These are phyloP conservation scores for Drosophila nannoptera DNA, from an alignment of 1,140 invertebrate genomes.

Conservation along the genomic window DNA sequence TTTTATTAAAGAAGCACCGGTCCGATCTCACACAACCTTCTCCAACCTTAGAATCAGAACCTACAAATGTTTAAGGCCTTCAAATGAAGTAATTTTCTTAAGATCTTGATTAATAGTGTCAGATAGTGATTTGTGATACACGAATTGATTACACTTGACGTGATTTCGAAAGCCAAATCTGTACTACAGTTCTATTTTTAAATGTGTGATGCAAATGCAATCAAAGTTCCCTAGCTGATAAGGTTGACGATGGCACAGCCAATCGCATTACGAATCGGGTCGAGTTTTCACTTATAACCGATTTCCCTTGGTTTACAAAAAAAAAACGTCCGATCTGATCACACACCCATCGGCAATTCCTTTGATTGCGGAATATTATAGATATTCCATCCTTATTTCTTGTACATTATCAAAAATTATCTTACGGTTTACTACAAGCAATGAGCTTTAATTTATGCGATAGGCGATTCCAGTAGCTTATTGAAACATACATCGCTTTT, in stretches of 20 bases:
- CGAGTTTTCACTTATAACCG: too few relatives aligned
- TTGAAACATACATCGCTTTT: too few relatives aligned
- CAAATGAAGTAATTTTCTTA: conserved; percentile 40
- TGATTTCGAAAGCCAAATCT: conserved; percentile 27
- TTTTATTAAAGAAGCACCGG: too few relatives aligned
- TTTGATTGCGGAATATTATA: too few relatives aligned
- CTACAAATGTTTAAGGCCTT: conserved; percentile 18
- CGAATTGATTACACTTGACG: conserved; percentile 1
- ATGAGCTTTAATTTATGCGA: too few relatives aligned
- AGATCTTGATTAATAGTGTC: conserved; percentile 42
- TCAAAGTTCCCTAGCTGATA: conserved; percentile 19
- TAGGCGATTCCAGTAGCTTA: too few relatives aligned
- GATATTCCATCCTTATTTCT: not conserved
- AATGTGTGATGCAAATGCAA: conserved; percentile 11
- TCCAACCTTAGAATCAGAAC: conserved; percentile 25
- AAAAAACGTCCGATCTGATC: too few relatives aligned
- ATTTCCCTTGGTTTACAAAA: too few relatives aligned
- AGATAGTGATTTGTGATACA: conserved; percentile 17
- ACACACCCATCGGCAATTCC: too few relatives aligned
- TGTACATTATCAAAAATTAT: not conserved
- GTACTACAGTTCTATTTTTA: conserved; percentile 7
- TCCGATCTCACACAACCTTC: too few relatives aligned
- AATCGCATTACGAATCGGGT: too few relatives aligned
- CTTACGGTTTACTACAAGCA: not conserved
- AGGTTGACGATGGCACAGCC: not conserved